Evolutionary conservation across 2,113 vertebrate species (phyloP).

Genomic region (Dissostichus mawsoni): DNA sequence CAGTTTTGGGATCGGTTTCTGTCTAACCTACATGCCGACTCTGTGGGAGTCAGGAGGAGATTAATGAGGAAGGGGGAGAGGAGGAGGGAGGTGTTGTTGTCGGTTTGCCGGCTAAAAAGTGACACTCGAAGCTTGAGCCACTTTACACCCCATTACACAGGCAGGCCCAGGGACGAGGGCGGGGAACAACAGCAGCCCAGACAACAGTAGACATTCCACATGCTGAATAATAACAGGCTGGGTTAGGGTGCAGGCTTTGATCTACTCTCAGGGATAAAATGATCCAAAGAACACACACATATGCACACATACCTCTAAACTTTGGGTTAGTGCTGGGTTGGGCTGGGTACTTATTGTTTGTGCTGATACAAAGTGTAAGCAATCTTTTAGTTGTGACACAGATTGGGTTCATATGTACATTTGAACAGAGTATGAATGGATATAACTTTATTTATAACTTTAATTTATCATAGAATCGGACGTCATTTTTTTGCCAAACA

Average conservation of each 20-base stretch:
- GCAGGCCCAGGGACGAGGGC: constrained; percentile 41
- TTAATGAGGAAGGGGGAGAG: constrained; percentile 50
- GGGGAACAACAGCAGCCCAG: constrained; percentile 39
- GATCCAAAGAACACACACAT: constrained; percentile 3
- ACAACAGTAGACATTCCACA: constrained; percentile 56
- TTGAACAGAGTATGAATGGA: not conserved
- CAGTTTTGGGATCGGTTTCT: constrained; percentile 27
- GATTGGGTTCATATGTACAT: not conserved
- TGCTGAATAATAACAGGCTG: constrained; percentile 54
- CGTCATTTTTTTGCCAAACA: no score
- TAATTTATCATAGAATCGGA: not conserved
- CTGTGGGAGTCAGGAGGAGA: constrained; percentile 49
- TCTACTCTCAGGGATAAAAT: constrained; percentile 40
- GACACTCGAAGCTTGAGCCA: constrained; percentile 61
- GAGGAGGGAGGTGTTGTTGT: not conserved
- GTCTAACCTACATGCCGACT: constrained; percentile 29
- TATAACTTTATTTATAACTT: not conserved
- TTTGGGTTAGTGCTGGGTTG: not conserved
- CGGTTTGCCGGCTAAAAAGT: constrained; percentile 44
- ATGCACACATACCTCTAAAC: constrained; percentile 8
- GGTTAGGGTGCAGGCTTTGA: constrained; percentile 49
- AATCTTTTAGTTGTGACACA: not conserved
- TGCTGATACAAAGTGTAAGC: not conserved
- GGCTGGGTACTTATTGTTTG: not conserved
- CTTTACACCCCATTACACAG: constrained; percentile 74